Conservation (phyloP, 2,888 invertebrate genomes). For the Oscheius sp. region DNA sequence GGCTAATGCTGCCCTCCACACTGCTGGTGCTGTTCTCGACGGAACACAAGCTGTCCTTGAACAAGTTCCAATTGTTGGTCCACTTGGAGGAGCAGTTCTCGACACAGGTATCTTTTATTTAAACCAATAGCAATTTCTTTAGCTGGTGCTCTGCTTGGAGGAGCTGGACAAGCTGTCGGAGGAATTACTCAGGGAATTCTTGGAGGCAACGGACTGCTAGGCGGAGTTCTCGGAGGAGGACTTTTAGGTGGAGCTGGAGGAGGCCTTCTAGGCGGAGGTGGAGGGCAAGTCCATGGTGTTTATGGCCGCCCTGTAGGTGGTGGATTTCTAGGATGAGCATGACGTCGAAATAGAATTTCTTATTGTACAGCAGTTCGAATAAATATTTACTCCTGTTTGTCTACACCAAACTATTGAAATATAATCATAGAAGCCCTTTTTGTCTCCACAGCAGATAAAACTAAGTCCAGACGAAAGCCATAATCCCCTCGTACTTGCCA, state of each 20-base stretch:
- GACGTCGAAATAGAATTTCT: not conserved
- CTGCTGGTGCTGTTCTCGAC: conserved; percentile 1
- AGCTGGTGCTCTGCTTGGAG: not conserved
- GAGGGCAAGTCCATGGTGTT: too few relatives aligned
- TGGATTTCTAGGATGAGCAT: not conserved
- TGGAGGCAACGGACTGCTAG: not conserved
- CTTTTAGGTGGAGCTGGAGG: not conserved
- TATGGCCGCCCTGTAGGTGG: too few relatives aligned
- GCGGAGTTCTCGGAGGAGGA: not conserved
- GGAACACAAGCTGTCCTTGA: not conserved
- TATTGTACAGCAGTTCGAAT: not conserved
- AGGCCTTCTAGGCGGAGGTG: not conserved
- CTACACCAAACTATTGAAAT: too few relatives aligned
- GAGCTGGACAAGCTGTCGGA: not conserved
- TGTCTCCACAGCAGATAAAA: not conserved
- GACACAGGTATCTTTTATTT: too few relatives aligned
- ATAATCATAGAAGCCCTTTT: not conserved
- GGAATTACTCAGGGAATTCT: not conserved
- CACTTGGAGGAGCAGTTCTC: not conserved
- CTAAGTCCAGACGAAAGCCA: not conserved
- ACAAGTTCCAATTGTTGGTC: conserved; percentile 5
- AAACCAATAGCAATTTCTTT: too few relatives aligned
- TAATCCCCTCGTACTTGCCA: not conserved
- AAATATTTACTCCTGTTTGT: too few relatives aligned
- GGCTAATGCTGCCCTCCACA: not conserved